Evolutionary conservation across 2,113 vertebrate genomes (phyloP).

Genomic region (Pedionomus torquatus): DNA sequence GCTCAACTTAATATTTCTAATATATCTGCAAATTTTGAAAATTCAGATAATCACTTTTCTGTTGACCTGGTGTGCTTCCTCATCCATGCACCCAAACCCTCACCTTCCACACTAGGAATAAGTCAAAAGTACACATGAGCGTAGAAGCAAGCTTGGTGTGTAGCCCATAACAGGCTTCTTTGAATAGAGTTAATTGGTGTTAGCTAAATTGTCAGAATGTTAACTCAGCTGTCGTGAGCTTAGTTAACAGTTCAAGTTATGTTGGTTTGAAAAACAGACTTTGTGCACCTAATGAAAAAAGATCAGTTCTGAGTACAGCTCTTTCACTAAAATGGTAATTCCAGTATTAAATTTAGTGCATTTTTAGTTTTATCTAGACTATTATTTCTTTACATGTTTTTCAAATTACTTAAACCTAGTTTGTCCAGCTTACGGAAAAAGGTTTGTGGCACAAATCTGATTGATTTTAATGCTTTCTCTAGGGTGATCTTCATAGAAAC

Average conservation of each 20-base stretch:
- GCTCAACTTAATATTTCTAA: background rate
- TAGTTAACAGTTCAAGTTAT: background rate
- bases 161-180: background rate
- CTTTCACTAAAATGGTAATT: background rate
- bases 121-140: accelerated
- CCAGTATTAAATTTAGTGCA: background rate
- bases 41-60: background rate
- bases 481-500: conserved; percentile 44
- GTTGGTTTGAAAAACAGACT: background rate
- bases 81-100: too few relatives aligned
- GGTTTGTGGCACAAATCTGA: conserved; percentile 42
- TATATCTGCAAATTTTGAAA: background rate
- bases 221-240: background rate
- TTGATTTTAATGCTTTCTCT: conserved; percentile 60
- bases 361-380: background rate
- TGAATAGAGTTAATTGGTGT: background rate
- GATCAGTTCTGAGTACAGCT: background rate
- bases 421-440: background rate
- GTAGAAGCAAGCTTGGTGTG: background rate
- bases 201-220: background rate
- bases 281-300: background rate
- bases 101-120: background rate
- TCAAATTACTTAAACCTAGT: background rate
- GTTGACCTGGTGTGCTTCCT: background rate
- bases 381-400: background rate